Evolutionary conservation across 2,113 vertebrate species (phyloP).

Genomic region (Tretioscincus oriximinensis): DNA sequence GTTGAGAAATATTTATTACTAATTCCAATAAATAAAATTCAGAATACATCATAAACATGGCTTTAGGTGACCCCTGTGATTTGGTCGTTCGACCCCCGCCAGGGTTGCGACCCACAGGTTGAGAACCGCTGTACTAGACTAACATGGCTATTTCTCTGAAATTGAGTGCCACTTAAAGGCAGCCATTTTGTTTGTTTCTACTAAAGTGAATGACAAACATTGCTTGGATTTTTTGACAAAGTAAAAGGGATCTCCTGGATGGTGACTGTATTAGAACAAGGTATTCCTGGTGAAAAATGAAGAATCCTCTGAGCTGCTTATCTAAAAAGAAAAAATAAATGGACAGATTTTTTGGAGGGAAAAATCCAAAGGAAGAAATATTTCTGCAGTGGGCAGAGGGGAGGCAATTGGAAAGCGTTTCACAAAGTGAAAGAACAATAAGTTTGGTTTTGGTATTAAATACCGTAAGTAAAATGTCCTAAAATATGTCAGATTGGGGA

Average conservation of each 20-base stretch:
- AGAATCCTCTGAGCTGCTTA: background rate
- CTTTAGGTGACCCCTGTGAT: no score
- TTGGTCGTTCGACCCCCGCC: no score
- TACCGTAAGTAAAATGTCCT: no score
- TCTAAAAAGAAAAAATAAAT: background rate
- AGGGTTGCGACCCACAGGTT: no score
- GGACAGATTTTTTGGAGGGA: background rate
- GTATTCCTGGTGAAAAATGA: background rate
- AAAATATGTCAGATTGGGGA: no score
- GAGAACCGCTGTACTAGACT: no score
- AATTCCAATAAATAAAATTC: no score
- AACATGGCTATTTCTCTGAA: no score
- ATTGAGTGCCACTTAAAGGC: slow-evolving; percentile 4
- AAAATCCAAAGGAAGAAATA: background rate
- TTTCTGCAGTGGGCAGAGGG: background rate
- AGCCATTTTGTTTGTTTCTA: background rate
- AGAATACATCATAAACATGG: no score
- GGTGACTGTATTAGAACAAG: background rate
- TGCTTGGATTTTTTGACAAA: background rate
- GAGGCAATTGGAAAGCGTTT: background rate
- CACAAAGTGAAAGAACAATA: background rate
- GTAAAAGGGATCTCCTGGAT: background rate
- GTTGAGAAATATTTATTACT: no score
- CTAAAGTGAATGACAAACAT: background rate
- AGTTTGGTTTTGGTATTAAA: background rate